Evolutionary conservation across 2,797 vertebrate species (phyloP).

Genomic region (Eurystomus glaucurus): DNA sequence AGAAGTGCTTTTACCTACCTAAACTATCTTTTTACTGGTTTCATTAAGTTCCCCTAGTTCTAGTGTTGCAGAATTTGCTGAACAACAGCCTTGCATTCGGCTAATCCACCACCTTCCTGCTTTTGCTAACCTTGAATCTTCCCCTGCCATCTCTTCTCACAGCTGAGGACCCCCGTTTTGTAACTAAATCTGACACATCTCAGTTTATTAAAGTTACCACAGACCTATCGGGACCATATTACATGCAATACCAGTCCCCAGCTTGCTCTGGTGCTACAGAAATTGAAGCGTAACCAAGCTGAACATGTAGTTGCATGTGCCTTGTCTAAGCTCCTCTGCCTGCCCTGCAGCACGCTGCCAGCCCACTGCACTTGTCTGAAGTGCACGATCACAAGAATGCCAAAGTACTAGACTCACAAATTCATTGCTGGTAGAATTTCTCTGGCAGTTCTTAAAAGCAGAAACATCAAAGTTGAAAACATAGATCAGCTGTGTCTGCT

Average conservation of each 20-base stretch:
- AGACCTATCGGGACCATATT: not conserved
- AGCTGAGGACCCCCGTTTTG: not conserved
- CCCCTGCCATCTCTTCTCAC: accelerated
- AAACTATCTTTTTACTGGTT: not conserved
- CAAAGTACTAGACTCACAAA: not conserved
- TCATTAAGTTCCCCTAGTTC: not conserved
- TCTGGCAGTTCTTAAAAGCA: not conserved
- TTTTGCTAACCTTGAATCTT: not conserved
- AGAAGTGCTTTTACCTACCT: not conserved
- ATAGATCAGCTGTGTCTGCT: not conserved
- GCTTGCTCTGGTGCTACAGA: not conserved
- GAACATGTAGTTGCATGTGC: accelerated
- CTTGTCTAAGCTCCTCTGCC: not conserved
- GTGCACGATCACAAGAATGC: not conserved
- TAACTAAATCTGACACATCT: not conserved
- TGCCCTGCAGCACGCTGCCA: not conserved
- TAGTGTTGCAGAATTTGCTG: not conserved
- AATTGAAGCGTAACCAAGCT: not conserved
- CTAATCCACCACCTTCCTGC: not conserved
- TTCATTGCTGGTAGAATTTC: not conserved
- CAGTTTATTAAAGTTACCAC: not conserved
- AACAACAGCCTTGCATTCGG: not conserved
- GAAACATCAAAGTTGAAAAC: not conserved
- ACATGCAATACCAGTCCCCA: not conserved
- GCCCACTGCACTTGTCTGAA: not conserved